Evolutionary conservation across 2,113 vertebrate genomes (phyloP).

Genomic region (Marmota monax): DNA sequence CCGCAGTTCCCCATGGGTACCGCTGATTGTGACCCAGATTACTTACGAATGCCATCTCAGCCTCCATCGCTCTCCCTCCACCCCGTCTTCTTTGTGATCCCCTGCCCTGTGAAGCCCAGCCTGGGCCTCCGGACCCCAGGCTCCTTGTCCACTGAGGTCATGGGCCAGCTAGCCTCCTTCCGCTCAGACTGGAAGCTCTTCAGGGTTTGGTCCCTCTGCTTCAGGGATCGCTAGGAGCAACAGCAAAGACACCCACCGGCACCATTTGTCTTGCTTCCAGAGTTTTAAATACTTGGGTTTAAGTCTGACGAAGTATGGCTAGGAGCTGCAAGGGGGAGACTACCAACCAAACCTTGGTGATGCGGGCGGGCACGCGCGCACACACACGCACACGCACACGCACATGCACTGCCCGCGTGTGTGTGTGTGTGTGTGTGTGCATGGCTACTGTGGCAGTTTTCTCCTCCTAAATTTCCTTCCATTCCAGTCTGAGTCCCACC

Average conservation of each 20-base stretch:
- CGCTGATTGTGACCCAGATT: background rate
- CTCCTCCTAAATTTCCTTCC: background rate
- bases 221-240: background rate
- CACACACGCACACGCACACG: no score
- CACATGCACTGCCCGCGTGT: no score
- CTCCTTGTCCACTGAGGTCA: background rate
- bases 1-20: background rate
- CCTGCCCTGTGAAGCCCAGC: background rate
- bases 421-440: no score
- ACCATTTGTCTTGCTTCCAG: background rate
- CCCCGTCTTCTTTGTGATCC: background rate
- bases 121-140: background rate
- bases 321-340: background rate
- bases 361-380: fast-evolving
- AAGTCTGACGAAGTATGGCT: background rate
- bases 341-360: no score
- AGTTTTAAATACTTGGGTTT: background rate
- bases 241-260: no score
- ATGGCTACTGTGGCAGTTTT: no score
- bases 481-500: background rate
- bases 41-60: background rate
- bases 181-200: background rate
- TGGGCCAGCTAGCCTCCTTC: background rate
- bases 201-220: background rate
- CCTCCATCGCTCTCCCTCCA: background rate